Evolutionary conservation across 2,888 invertebrate species (phyloP).

Genomic region (Ypsolopha sequella): DNA sequence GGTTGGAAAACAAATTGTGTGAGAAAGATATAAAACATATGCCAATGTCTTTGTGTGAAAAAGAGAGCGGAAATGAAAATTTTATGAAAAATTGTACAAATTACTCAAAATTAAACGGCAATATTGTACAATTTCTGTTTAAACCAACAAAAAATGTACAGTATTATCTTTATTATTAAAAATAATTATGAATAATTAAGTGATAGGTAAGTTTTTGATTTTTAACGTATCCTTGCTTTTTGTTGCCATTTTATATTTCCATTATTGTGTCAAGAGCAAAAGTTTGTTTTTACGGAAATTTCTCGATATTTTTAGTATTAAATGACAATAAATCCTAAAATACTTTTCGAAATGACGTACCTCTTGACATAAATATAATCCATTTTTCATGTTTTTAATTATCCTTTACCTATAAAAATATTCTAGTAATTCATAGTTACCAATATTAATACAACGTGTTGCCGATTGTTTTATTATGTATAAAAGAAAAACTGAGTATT

Average conservation of each 20-base stretch:
- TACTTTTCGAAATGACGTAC: too few relatives aligned
- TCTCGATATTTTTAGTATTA: too few relatives aligned
- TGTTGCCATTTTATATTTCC: slow-evolving; percentile 2
- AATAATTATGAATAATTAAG: neutral
- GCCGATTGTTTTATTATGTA: slow-evolving; percentile 5
- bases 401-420: neutral
- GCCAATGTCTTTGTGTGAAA: neutral
- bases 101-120: slow-evolving; percentile 3
- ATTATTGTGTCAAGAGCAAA: too few relatives aligned
- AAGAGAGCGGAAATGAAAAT: too few relatives aligned
- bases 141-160: neutral
- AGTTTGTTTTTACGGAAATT: too few relatives aligned
- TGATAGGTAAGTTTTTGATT: neutral
- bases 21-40: neutral
- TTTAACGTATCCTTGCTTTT: neutral
- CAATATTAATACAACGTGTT: neutral
- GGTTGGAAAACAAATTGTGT: neutral
- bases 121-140: neutral
- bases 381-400: neutral
- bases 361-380: too few relatives aligned
- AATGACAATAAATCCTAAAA: too few relatives aligned
- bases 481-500: slow-evolving; percentile 5
- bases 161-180: neutral
- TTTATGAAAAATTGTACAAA: slow-evolving; percentile 5
- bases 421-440: slow-evolving; percentile 1